phyloP scores from a whole-genome alignment of 2,113 vertebrate species.

The Hassar affinis region DNA sequence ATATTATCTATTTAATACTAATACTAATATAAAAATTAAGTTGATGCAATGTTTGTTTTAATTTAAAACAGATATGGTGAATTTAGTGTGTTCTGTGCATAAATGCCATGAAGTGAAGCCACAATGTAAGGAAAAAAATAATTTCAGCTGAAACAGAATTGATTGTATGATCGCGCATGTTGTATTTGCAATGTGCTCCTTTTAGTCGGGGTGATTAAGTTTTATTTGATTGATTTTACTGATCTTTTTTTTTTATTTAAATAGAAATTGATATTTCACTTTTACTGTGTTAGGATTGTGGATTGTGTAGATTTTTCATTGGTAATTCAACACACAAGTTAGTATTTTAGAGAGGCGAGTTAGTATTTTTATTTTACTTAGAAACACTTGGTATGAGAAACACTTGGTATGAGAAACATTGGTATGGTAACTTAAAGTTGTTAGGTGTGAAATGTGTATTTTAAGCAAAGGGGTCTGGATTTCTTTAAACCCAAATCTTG shows the following conservation, averaged over 20 bases:
- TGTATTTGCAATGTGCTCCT: constrained; percentile 10
- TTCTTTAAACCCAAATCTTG: background rate
- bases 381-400: background rate
- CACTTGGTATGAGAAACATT: background rate
- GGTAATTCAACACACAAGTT: constrained; percentile 7
- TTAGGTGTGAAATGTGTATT: constrained; percentile 24
- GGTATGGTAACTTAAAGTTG: background rate
- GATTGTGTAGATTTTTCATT: constrained; percentile 8
- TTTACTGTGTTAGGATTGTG: background rate
- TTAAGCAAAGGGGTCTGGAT: background rate
- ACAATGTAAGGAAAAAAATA: background rate
- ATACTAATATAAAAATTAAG: background rate
- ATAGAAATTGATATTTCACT: constrained; percentile 6
- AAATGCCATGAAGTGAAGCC: background rate
- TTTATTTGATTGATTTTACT: constrained; percentile 7
- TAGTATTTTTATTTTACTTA: constrained; percentile 15
- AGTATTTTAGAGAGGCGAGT: background rate
- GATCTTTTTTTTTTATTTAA: constrained; percentile 5
- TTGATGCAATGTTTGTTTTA: background rate
- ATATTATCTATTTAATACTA: constrained; percentile 4
- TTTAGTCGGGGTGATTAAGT: background rate
- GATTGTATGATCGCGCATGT: constrained; percentile 3
- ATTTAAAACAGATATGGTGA: constrained; percentile 3
- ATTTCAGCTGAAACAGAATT: constrained; percentile 8
- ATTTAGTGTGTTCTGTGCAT: background rate